phyloP scores from a whole-genome alignment of 2,888 invertebrate species.

The Diadromus collaris region DNA sequence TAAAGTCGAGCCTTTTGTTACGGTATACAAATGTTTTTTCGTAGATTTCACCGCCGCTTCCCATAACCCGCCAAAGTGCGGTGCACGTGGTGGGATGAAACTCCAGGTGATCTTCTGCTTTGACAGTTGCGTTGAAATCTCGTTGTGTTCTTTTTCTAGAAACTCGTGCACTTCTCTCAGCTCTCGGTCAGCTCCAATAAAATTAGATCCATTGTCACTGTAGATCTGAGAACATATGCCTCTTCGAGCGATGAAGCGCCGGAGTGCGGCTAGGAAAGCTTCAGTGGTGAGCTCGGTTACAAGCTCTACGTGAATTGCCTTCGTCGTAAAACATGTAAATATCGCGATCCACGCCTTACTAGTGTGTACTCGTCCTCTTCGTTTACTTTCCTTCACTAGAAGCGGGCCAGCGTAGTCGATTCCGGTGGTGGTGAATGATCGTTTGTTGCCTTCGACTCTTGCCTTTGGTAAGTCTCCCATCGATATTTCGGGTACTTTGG shows the following conservation, averaged over 20 bases:
- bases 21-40: conserved; percentile 15
- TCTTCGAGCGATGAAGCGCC: conserved; percentile 69
- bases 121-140: conserved; percentile 21
- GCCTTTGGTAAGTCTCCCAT: conserved; percentile 74
- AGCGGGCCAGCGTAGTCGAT: conserved; percentile 60
- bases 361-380: conserved; percentile 35
- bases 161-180: conserved; percentile 34
- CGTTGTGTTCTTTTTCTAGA: neutral
- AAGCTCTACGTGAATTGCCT: conserved; percentile 70
- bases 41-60: no score
- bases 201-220: conserved; percentile 74
- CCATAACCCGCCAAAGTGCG: conserved; percentile 35
- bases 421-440: conserved; percentile 67
- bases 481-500: conserved; percentile 63
- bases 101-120: conserved; percentile 25
- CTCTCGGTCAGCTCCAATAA: conserved; percentile 68
- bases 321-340: conserved; percentile 61
- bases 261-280: conserved; percentile 70
- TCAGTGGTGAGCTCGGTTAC: conserved; percentile 69
- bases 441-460: conserved; percentile 62
- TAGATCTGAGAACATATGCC: conserved; percentile 67
- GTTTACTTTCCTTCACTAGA: conserved; percentile 59
- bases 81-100: conserved; percentile 22
- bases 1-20: conserved; percentile 5
- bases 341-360: conserved; percentile 57